Conservation (phyloP, 2,888 invertebrate species). For the Coleophora flavipennella region DNA sequence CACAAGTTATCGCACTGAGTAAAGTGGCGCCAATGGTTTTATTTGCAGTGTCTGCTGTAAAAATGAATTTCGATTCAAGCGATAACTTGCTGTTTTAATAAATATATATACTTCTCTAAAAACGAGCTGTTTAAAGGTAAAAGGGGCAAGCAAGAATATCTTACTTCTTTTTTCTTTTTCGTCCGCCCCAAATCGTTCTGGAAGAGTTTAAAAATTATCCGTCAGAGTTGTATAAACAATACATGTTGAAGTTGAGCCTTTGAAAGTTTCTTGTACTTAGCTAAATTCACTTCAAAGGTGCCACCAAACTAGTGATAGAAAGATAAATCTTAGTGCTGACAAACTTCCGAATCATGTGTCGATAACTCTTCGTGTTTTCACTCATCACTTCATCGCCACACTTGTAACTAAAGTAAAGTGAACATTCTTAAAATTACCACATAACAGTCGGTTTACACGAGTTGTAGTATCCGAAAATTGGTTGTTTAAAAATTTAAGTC, state of each 20-base stretch:
- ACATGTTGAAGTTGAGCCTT: background rate
- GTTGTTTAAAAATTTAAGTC: too few species aligned
- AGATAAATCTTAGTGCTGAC: background rate
- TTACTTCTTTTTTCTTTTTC: conserved; percentile 99
- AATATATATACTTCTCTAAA: conserved; percentile 46
- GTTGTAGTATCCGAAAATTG: too few species aligned
- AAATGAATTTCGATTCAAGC: conserved; percentile 53
- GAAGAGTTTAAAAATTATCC: conserved; percentile 74
- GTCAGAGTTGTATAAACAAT: conserved; percentile 36
- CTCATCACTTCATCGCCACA: too few species aligned
- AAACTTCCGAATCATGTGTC: background rate
- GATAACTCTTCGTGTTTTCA: background rate
- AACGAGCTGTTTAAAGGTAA: conserved; percentile 69
- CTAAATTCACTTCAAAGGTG: conserved; percentile 3
- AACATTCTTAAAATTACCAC: too few species aligned
- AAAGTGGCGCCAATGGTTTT: conserved; percentile 43
- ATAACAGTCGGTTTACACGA: too few species aligned
- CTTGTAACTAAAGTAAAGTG: too few species aligned
- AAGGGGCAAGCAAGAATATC: conserved; percentile 78
- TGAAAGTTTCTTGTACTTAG: background rate
- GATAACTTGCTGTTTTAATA: conserved; percentile 61
- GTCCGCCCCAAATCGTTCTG: conserved; percentile 95
- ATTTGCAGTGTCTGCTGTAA: conserved; percentile 30
- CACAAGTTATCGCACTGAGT: conserved; percentile 63
- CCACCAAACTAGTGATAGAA: conserved; percentile 3